These are phyloP conservation scores for Harpagus bidentatus DNA, from an alignment of 2,113 vertebrate genomes.

Conservation along the genomic window DNA sequence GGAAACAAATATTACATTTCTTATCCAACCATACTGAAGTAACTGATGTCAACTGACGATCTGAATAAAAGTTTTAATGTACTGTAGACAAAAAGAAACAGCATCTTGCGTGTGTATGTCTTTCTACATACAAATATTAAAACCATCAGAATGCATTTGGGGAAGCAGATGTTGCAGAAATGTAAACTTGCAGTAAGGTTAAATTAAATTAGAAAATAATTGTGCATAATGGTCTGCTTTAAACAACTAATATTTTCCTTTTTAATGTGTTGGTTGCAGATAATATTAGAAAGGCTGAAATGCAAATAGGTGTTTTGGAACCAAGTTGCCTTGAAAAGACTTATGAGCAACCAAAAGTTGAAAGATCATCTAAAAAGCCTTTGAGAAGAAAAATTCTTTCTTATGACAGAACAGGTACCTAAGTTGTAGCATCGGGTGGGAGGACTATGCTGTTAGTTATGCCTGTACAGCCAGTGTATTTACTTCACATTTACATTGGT, in stretches of 20 bases:
- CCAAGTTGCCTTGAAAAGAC: background rate
- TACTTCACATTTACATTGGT: background rate
- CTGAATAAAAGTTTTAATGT: background rate
- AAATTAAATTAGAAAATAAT: background rate
- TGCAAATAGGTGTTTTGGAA: background rate
- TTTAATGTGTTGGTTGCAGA: background rate
- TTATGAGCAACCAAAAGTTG: background rate
- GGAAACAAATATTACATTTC: background rate
- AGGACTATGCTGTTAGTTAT: background rate
- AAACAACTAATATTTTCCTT: background rate
- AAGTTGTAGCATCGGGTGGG: too few species aligned
- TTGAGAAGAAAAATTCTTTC: background rate
- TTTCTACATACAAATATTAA: background rate
- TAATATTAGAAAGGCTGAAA: background rate
- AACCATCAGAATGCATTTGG: background rate
- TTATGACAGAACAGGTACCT: slow-evolving; percentile 37
- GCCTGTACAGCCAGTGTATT: background rate
- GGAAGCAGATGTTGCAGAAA: background rate
- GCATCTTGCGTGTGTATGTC: background rate
- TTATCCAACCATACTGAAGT: background rate
- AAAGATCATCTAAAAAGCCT: background rate
- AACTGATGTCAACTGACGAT: background rate
- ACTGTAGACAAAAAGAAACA: background rate
- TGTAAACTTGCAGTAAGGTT: background rate
- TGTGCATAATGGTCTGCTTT: background rate